Percentiles rank a stretch among this genome's conserved stretches.
These are phyloP conservation scores for Tichodroma muraria DNA, from an alignment of 2,113 vertebrate genomes.

Conservation along the genomic window DNA sequence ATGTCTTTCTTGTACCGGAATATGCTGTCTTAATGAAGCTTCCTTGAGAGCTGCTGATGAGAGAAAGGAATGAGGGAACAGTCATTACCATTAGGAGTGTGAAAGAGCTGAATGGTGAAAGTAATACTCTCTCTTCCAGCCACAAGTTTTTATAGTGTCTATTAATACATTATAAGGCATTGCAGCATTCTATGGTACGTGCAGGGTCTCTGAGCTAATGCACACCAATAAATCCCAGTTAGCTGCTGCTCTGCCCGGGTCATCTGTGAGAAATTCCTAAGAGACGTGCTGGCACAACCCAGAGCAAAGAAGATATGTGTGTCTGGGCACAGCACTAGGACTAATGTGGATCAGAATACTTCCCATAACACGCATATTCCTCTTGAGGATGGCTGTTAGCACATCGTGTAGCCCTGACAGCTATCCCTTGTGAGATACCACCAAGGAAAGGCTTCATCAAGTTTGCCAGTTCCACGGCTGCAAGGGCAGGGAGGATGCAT, in stretches of 20 bases:
- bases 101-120: neutral
- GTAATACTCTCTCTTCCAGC: neutral
- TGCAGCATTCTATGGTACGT: neutral
- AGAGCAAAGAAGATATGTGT: neutral
- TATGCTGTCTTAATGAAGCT: neutral
- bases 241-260: neutral
- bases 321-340: neutral
- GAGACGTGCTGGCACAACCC: neutral
- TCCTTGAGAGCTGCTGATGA: neutral
- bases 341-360: neutral
- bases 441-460: neutral
- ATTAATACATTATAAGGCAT: neutral
- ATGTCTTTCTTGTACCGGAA: neutral
- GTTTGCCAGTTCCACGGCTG: neutral
- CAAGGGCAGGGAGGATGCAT: neutral
- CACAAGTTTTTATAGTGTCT: neutral
- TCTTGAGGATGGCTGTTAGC: neutral
- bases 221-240: neutral
- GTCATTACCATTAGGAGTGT: neutral
- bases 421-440: neutral
- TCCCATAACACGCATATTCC: neutral
- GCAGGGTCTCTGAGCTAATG: neutral
- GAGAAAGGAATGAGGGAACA: neutral
- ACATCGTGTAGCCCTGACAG: neutral
- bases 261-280: neutral